These are phyloP conservation scores for Scaptomyza graminum DNA, from an alignment of 1,140 invertebrate genomes.

Conservation along the genomic window DNA sequence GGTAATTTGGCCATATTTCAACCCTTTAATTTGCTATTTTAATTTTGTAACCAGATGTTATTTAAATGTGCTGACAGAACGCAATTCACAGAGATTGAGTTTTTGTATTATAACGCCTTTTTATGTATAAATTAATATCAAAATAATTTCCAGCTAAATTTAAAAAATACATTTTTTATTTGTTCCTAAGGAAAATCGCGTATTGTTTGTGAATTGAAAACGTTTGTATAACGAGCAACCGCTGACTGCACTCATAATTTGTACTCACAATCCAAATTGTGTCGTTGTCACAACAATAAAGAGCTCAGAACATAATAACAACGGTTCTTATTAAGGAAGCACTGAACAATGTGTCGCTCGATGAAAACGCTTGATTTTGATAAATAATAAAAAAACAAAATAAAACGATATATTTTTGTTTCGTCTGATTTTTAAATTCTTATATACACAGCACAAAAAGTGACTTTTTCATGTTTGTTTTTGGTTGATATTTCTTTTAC, in stretches of 20 bases:
- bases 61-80: neutral
- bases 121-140: neutral
- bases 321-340: slow-evolving; percentile 20
- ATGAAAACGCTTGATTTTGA: slow-evolving; percentile 32
- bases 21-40: neutral
- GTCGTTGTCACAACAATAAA: slow-evolving; percentile 40
- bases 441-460: slow-evolving; percentile 21
- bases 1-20: neutral
- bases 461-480: slow-evolving; percentile 19
- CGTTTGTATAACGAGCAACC: slow-evolving; percentile 22
- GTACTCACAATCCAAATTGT: slow-evolving; percentile 1
- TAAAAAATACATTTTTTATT: neutral
- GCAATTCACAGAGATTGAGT: neutral
- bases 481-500: neutral
- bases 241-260: slow-evolving; percentile 40
- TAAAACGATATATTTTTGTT: slow-evolving; percentile 16
- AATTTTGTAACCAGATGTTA: neutral
- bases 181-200: neutral
- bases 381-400: slow-evolving; percentile 17
- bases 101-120: neutral
- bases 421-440: slow-evolving; percentile 27
- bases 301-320: slow-evolving; percentile 30
- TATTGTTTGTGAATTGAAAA: slow-evolving; percentile 11
- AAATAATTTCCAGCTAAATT: neutral
- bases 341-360: slow-evolving; percentile 26